Percentiles rank a stretch among this genome's conserved stretches.
Conservation (phyloP, 2,888 invertebrate genomes). For the Electrophaes corylata region DNA sequence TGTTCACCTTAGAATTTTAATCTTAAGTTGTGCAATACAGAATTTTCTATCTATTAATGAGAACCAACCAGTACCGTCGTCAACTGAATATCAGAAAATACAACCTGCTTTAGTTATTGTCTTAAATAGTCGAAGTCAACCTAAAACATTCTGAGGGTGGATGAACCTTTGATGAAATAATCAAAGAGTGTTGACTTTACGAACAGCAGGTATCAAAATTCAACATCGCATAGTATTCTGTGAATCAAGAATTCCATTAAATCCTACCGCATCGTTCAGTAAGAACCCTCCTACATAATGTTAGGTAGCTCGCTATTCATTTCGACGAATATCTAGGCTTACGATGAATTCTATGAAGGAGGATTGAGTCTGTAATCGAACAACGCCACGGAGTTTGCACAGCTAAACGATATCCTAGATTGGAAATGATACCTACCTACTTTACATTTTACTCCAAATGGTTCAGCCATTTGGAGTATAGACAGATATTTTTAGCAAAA, state of each 20-base stretch:
- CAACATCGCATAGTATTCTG: conserved; percentile 2
- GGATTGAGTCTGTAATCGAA: conserved; percentile 16
- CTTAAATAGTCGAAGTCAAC: too few relatives aligned
- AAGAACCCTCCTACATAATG: conserved; percentile 5
- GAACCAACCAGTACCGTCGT: too few relatives aligned
- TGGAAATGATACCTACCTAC: not conserved
- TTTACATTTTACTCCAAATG: not conserved
- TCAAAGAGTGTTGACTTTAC: not conserved
- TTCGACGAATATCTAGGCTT: not conserved
- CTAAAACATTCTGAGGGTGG: too few relatives aligned
- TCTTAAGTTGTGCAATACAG: too few relatives aligned
- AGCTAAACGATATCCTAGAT: conserved; percentile 11
- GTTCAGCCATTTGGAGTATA: too few relatives aligned
- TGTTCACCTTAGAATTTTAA: too few relatives aligned
- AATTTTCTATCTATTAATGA: too few relatives aligned
- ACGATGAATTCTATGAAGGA: conserved; percentile 6
- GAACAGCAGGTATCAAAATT: not conserved
- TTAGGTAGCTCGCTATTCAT: conserved; percentile 11
- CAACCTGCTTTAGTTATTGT: too few relatives aligned
- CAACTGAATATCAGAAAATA: too few relatives aligned
- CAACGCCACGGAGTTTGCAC: conserved; percentile 13
- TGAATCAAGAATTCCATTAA: conserved; percentile 13
- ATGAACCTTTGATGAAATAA: too few relatives aligned
- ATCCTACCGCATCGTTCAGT: conserved; percentile 3
- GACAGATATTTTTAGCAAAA: too few relatives aligned